A percentile compares a stretch with the other conserved stretches of the same genome.
Conservation (phyloP, 2,113 vertebrate genomes). For the Potamarius usumacintae region DNA sequence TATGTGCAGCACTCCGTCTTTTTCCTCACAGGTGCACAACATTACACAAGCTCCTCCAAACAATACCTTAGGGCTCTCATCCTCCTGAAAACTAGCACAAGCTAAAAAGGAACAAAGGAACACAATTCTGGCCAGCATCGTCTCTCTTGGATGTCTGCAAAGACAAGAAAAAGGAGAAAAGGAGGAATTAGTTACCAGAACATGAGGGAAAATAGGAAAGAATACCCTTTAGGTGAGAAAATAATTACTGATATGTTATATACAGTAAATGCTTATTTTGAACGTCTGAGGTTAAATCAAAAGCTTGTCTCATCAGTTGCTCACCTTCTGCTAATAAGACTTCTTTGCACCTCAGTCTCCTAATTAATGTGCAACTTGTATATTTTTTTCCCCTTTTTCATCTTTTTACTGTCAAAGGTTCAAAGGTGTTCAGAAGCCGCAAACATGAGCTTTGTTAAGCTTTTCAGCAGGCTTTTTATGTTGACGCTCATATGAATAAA, state of each 20-base stretch:
- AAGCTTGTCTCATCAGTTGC: background rate
- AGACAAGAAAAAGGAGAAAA: conserved; percentile 42
- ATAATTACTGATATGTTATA: background rate
- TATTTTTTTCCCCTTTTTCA: background rate
- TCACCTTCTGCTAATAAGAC: background rate
- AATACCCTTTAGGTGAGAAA: background rate
- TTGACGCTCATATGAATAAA: background rate
- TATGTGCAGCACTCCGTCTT: conserved; percentile 84
- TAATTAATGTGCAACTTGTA: background rate
- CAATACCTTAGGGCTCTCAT: conserved; percentile 71
- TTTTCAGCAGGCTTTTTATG: background rate
- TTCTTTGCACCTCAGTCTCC: background rate
- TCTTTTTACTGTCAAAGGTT: background rate
- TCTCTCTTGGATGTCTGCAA: conserved; percentile 66
- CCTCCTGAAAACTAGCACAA: conserved; percentile 70
- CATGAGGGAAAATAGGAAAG: background rate
- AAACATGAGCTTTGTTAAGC: background rate
- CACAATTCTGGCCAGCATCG: conserved; percentile 84
- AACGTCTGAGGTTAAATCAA: background rate
- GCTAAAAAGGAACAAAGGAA: conserved; percentile 75
- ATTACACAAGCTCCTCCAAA: conserved; percentile 81
- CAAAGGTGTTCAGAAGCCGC: background rate
- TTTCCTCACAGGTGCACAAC: conserved; percentile 88
- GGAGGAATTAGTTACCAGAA: conserved; percentile 1
- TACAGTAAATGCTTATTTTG: background rate